Evolutionary conservation across 2,888 invertebrate genomes (phyloP).

Genomic region (Drosophila phalerata): DNA sequence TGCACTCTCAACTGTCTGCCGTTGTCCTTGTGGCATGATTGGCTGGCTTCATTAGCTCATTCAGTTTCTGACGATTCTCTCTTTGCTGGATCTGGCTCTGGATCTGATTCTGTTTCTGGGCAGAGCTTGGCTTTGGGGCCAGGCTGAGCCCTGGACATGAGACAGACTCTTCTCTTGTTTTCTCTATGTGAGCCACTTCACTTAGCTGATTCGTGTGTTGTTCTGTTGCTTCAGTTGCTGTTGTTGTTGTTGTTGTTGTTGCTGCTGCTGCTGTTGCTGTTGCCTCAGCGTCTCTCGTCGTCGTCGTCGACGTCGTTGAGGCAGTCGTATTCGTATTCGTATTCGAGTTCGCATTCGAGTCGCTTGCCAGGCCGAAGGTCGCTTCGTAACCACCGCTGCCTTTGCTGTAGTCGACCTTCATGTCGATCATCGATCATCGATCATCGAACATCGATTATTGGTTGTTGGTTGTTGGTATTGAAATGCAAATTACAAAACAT

Average conservation of each 20-base stretch:
- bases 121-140: constrained; percentile 27
- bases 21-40: constrained; percentile 23
- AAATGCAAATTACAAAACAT: constrained; percentile 40
- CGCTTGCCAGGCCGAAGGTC: constrained; percentile 55
- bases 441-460: too few species aligned
- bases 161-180: constrained; percentile 33
- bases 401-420: constrained; percentile 77
- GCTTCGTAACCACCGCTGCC: constrained; percentile 62
- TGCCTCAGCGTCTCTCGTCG: constrained; percentile 38
- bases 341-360: constrained; percentile 37
- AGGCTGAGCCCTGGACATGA: constrained; percentile 40
- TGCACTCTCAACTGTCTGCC: constrained; percentile 72
- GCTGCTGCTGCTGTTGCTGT: constrained; percentile 22
- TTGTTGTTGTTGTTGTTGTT: constrained; percentile 12
- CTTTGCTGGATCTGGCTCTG: constrained; percentile 42
- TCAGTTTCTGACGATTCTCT: constrained; percentile 45
- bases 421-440: constrained; percentile 4
- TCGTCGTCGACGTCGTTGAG: constrained; percentile 17
- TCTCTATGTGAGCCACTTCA: constrained; percentile 9
- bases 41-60: constrained; percentile 32
- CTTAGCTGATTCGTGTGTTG: constrained; percentile 25
- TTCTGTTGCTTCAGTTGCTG: constrained; percentile 32
- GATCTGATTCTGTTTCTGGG: constrained; percentile 23
- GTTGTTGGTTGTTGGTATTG: constrained; percentile 15
- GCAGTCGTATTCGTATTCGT: constrained; percentile 32